A percentile compares a stretch with the other conserved stretches of the same genome.
Conservation (phyloP, 1,140 invertebrate genomes). For the Apis cerana region DNA sequence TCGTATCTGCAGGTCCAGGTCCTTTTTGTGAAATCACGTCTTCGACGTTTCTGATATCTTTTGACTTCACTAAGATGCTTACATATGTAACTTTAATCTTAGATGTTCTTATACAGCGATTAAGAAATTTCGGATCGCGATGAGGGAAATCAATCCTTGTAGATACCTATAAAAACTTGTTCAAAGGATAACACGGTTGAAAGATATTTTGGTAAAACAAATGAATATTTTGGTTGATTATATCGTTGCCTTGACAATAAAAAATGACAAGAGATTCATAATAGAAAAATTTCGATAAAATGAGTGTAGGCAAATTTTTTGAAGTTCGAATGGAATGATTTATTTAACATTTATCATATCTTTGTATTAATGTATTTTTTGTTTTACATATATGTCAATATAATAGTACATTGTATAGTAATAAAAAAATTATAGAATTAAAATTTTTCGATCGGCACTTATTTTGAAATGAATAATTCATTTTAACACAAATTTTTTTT, state of each 20-base stretch:
- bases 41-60: neutral
- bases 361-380: neutral
- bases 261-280: conserved; percentile 36
- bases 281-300: neutral
- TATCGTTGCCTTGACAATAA: conserved; percentile 42
- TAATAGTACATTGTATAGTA: neutral
- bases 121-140: conserved; percentile 17
- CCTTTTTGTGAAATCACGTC: neutral
- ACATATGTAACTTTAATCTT: conserved; percentile 10
- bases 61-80: neutral
- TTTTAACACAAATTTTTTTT: neutral
- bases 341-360: neutral
- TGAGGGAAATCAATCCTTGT: neutral
- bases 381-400: neutral
- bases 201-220: conserved; percentile 31
- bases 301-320: neutral
- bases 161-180: conserved; percentile 22
- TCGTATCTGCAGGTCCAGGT: conserved; percentile 22
- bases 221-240: conserved; percentile 21
- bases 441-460: neutral
- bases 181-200: conserved; percentile 1
- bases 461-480: neutral
- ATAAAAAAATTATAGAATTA: neutral
- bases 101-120: neutral
- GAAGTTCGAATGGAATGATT: neutral